Evolutionary conservation across 2,113 vertebrate genomes (phyloP).

Genomic region (Chinchilla lanigera): DNA sequence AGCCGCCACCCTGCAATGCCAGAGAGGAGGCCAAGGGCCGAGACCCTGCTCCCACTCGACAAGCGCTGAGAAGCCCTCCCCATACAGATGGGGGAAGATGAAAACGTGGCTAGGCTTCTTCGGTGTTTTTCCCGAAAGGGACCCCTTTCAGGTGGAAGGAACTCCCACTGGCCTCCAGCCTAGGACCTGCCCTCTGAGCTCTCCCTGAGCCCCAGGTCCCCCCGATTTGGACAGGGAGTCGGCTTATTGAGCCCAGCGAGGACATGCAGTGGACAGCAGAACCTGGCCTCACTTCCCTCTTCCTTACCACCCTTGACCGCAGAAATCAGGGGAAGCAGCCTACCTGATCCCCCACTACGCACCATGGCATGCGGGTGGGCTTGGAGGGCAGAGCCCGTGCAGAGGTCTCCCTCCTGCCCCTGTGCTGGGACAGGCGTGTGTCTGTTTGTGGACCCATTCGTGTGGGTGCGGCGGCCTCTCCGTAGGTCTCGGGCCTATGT

Average conservation of each 20-base stretch:
- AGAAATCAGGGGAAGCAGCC: neutral
- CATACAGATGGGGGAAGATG: neutral
- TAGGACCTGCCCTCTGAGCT: neutral
- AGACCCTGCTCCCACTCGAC: neutral
- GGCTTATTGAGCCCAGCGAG: neutral
- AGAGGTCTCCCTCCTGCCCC: neutral
- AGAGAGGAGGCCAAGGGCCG: neutral
- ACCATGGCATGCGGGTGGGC: rapidly evolving
- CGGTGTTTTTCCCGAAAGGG: neutral
- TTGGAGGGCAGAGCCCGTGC: neutral
- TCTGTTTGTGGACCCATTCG: neutral
- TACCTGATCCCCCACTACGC: neutral
- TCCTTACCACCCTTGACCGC: neutral
- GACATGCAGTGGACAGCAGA: neutral
- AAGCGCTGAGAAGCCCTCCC: neutral
- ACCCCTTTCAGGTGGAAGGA: neutral
- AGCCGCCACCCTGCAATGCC: neutral
- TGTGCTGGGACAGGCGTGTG: neutral
- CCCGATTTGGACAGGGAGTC: neutral
- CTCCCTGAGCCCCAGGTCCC: neutral
- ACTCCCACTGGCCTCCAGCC: neutral
- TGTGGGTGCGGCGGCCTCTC: neutral
- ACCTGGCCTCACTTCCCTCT: neutral
- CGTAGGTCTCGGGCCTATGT: neutral
- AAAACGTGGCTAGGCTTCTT: neutral